A percentile compares a stretch with the other conserved stretches of the same genome.
Evolutionary conservation across 2,888 invertebrate genomes (phyloP).

Genomic region (Drosophila neotestacea): DNA sequence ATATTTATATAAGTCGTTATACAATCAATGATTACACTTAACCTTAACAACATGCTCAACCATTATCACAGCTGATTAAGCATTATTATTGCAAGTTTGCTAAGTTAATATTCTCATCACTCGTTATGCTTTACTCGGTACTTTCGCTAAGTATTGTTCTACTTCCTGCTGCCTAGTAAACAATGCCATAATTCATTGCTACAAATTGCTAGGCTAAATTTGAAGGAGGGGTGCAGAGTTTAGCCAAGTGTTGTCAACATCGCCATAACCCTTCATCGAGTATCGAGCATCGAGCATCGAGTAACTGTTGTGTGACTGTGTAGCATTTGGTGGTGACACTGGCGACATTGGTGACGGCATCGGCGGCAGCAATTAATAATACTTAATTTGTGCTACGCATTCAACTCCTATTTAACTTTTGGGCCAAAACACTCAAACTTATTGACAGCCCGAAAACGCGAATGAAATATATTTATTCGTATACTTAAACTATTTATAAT

Average conservation of each 20-base stretch:
- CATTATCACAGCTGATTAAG: background rate
- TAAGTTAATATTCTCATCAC: background rate
- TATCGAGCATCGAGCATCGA: constrained; percentile 37
- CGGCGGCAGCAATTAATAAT: constrained; percentile 75
- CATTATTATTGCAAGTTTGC: background rate
- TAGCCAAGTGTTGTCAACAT: constrained; percentile 68
- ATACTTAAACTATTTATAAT: constrained; percentile 1
- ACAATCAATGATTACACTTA: background rate
- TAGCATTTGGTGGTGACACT: constrained; percentile 43
- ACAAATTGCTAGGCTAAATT: constrained; percentile 35
- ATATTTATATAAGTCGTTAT: background rate
- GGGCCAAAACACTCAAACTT: constrained; percentile 68
- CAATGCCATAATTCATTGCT: constrained; percentile 52
- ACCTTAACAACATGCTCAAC: background rate
- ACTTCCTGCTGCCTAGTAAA: constrained; percentile 40
- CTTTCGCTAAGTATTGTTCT: constrained; percentile 6
- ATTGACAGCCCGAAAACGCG: constrained; percentile 52
- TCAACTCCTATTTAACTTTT: constrained; percentile 64
- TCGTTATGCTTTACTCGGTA: constrained; percentile 18
- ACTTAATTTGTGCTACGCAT: constrained; percentile 73
- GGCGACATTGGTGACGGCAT: constrained; percentile 52
- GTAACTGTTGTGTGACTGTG: background rate
- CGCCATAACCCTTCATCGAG: constrained; percentile 68
- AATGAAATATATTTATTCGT: constrained; percentile 5
- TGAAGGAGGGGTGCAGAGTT: background rate